Percentiles rank a stretch among this genome's conserved stretches.
Evolutionary conservation across 2,888 invertebrate species (phyloP).

Genomic region (Andrena camellia): DNA sequence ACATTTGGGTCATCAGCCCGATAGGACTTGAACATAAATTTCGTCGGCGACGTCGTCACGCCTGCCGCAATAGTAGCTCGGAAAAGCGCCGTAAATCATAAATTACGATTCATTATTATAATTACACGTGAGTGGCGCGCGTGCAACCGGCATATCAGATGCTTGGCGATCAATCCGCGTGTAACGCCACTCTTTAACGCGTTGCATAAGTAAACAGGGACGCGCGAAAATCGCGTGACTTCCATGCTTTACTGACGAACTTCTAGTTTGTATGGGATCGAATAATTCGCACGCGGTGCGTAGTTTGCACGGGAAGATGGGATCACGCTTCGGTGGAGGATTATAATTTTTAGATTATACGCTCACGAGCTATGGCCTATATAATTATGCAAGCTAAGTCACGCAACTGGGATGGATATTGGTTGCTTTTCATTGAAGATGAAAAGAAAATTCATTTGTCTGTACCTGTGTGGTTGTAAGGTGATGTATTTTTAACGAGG

Average conservation of each 20-base stretch:
- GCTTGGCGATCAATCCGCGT: slow-evolving; percentile 52
- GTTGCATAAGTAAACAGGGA: slow-evolving; percentile 64
- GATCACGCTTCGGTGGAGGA: not conserved
- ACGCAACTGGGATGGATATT: not conserved
- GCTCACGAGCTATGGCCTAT: not conserved
- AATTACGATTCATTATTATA: slow-evolving; percentile 79
- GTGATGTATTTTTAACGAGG: too few species aligned
- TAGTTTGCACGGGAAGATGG: slow-evolving; percentile 29
- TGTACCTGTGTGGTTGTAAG: too few species aligned
- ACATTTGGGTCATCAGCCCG: slow-evolving; percentile 41
- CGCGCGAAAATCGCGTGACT: slow-evolving; percentile 58
- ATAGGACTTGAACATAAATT: not conserved
- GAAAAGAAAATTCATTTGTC: too few species aligned
- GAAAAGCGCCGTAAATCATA: slow-evolving; percentile 75
- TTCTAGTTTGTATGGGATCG: slow-evolving; percentile 11
- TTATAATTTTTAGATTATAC: not conserved
- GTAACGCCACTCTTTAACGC: slow-evolving; percentile 61
- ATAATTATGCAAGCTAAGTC: not conserved
- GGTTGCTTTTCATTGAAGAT: too few species aligned
- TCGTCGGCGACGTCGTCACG: not conserved
- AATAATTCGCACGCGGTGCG: slow-evolving; percentile 19
- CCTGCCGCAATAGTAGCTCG: slow-evolving; percentile 21
- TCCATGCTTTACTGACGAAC: not conserved
- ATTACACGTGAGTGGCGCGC: slow-evolving; percentile 76
- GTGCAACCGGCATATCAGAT: slow-evolving; percentile 57